A percentile compares a stretch with the other conserved stretches of the same genome.
Conservation (phyloP, 2,888 invertebrate species). For the Holacanthella duospinosa region DNA sequence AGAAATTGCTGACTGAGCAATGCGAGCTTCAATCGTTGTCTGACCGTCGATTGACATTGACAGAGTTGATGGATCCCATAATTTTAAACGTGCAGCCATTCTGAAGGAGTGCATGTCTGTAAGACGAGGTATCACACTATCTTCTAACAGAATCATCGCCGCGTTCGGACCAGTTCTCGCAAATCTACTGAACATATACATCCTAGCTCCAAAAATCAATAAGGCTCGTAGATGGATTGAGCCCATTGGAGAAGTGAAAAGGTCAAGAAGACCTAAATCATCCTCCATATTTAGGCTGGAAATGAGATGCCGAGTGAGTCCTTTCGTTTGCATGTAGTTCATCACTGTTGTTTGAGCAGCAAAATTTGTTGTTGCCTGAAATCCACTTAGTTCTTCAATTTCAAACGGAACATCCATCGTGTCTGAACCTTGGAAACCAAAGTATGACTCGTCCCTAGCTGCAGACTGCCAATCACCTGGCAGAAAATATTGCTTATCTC, state of each 20-base stretch:
- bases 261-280: constrained; percentile 24
- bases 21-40: not conserved
- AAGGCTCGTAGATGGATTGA: constrained; percentile 26
- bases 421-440: not conserved
- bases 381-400: not conserved
- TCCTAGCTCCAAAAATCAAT: constrained; percentile 34
- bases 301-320: constrained; percentile 29
- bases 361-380: not conserved
- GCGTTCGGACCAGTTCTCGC: constrained; percentile 26
- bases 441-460: not conserved
- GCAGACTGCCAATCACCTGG: not conserved
- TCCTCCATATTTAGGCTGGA: constrained; percentile 26
- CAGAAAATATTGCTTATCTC: not conserved
- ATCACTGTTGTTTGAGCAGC: constrained; percentile 12
- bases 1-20: not conserved
- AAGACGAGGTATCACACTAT: constrained; percentile 25
- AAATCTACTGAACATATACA: constrained; percentile 28
- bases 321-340: constrained; percentile 27
- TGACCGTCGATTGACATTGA: not conserved
- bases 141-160: constrained; percentile 27
- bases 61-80: not conserved
- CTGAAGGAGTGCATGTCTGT: constrained; percentile 33
- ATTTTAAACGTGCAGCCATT: not conserved
- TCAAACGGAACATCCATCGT: not conserved
- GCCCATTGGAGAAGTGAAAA: constrained; percentile 21